Conservation (phyloP, 2,888 invertebrate species). For the Sepioteuthis lessoniana region DNA sequence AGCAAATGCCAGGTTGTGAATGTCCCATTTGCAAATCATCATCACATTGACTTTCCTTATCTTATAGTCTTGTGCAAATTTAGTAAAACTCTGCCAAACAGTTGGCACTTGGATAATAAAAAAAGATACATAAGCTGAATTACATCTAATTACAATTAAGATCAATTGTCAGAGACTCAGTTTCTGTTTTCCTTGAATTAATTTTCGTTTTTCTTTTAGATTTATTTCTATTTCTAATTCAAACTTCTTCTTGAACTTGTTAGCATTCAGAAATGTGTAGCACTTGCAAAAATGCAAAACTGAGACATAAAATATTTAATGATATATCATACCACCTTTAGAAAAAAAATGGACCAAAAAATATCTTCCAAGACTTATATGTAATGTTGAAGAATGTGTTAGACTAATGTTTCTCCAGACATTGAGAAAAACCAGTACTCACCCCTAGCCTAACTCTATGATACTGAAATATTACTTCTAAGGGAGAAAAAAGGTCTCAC, state of each 20-base stretch:
- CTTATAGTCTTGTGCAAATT: neutral
- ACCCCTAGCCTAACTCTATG: no score
- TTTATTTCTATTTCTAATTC: neutral
- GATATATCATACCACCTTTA: no score
- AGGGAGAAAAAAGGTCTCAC: no score
- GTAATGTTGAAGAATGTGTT: no score
- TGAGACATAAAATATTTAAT: no score
- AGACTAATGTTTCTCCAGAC: no score
- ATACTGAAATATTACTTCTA: no score
- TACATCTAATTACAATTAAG: slow-evolving; percentile 18
- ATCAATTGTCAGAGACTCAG: neutral
- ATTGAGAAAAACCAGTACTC: no score
- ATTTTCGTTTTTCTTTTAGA: neutral
- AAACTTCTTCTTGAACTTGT: neutral
- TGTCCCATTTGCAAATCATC: neutral
- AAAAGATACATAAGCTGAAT: neutral
- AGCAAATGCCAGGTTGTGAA: neutral
- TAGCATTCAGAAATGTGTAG: neutral
- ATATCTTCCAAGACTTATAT: no score
- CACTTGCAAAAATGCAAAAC: neutral
- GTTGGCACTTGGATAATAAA: neutral
- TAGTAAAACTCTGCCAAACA: neutral
- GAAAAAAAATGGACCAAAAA: no score
- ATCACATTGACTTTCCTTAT: neutral
- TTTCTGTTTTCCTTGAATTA: neutral